Conservation (phyloP, 2,888 invertebrate genomes). For the Ypsolopha sequella region DNA sequence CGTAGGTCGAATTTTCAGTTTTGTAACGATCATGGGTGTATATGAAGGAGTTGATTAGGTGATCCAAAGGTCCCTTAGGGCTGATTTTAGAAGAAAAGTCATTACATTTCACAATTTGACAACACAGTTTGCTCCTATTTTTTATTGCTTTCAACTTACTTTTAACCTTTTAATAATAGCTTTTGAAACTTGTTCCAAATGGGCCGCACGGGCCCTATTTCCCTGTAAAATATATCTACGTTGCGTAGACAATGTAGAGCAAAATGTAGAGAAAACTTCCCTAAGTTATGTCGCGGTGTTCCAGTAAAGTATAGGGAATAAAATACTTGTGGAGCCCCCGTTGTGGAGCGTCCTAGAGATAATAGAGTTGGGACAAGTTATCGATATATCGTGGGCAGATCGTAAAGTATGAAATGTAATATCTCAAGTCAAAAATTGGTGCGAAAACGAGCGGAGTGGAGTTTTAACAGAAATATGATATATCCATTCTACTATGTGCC, state of each 20-base stretch:
- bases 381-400: too few species aligned
- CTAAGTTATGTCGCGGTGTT: slow-evolving; percentile 10
- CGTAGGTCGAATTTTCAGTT: background rate
- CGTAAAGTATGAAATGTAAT: too few species aligned
- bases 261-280: background rate
- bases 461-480: too few species aligned
- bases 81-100: background rate
- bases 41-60: background rate
- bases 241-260: background rate
- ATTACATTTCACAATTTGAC: background rate
- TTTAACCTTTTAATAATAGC: background rate
- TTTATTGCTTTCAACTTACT: background rate
- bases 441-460: too few species aligned
- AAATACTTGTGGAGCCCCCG: slow-evolving; percentile 24
- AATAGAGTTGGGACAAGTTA: slow-evolving; percentile 16
- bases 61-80: background rate
- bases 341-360: slow-evolving; percentile 12
- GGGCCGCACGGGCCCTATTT: background rate
- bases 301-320: slow-evolving; percentile 24
- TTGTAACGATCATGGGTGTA: background rate
- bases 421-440: too few species aligned
- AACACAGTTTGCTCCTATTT: too few species aligned
- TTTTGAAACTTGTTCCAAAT: background rate
- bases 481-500: too few species aligned
- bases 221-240: background rate